Evolutionary conservation across 2,113 vertebrate genomes (phyloP).

Genomic region (Empidonax traillii): DNA sequence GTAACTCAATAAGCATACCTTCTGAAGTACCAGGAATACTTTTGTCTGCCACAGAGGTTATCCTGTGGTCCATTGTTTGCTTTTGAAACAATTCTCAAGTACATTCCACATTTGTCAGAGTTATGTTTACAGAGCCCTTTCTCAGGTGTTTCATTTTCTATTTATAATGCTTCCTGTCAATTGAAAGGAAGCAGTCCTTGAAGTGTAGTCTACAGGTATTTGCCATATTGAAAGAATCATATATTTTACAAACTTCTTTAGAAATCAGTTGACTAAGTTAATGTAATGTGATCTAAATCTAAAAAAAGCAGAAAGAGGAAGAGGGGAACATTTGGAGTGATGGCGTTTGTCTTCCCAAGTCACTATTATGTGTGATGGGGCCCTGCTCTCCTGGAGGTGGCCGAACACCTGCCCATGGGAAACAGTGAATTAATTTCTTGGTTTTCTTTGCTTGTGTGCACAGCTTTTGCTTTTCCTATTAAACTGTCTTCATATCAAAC

Average conservation of each 20-base stretch:
- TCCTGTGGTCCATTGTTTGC: background rate
- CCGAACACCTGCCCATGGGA: background rate
- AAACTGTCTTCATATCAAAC: background rate
- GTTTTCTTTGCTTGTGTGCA: background rate
- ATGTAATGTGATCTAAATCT: background rate
- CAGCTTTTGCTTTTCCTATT: background rate
- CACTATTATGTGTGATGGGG: background rate
- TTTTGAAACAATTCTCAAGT: background rate
- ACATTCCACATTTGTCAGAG: background rate
- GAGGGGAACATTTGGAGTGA: background rate
- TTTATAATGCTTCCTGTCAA: background rate
- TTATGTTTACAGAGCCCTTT: constrained; percentile 7
- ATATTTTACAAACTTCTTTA: background rate
- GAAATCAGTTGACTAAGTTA: background rate
- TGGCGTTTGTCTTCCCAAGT: background rate
- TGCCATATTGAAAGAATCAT: background rate
- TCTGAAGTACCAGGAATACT: background rate
- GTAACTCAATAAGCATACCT: background rate
- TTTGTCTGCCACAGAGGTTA: constrained; percentile 12
- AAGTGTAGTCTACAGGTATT: background rate
- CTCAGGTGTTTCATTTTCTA: background rate
- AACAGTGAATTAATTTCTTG: background rate
- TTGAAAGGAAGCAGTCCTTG: constrained; percentile 34
- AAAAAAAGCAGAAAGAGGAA: background rate
- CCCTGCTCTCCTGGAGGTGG: background rate